Evolutionary conservation across 2,113 vertebrate genomes (phyloP), one percentile per base, ranked within the genome.

Genomic region (Hepsetus odoe): DNA sequence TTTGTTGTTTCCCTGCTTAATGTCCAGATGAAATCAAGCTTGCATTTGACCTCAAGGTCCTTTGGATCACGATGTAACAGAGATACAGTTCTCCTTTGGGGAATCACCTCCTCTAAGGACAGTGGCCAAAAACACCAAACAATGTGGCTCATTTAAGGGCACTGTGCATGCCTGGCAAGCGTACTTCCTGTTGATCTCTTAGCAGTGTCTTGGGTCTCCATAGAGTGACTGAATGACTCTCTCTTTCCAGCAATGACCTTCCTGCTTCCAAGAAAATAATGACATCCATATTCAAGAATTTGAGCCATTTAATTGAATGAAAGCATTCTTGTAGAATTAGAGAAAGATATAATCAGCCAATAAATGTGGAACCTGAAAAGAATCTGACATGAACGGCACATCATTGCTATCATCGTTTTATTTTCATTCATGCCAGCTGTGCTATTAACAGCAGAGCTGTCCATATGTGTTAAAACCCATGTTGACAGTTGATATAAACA

Each of bases 161-260:
- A 22, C 35, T 28, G 68, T 4, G 30, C 67, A 49, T 40, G 33
- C 35, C 40, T 78, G 76, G 76, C 68, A 64, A 51, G 56, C 56
- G 5, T 26, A 55, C 76, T 79, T 65, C 59, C 68, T 79, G 44
- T 79, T 65, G 58, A 65, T 79, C 44, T 72, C 56, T 65, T 20
- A 40, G 26, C 32, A 32, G 33, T 6, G 46, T 28, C 70, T 30
- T 61, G 67, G 14, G 40, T 53, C 14, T 62, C 16, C 20, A 32
- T 40, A 16, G 7, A 18, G 42, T 33, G 8, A 71, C 9, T 3
- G 6, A 51, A 22, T 44, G 4, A 12, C 4, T 42, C 55, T 8
- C 51, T 51, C 28, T 38, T 18, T 35, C 11, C 13, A 14, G 3
- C 30, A 24, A 3, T 71, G n/a, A 55, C 49, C 11, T 35, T 71